Percentiles rank a stretch among this genome's conserved stretches.
phyloP scores from a whole-genome alignment of 2,888 invertebrate species.

The Cephus sareptanus region DNA sequence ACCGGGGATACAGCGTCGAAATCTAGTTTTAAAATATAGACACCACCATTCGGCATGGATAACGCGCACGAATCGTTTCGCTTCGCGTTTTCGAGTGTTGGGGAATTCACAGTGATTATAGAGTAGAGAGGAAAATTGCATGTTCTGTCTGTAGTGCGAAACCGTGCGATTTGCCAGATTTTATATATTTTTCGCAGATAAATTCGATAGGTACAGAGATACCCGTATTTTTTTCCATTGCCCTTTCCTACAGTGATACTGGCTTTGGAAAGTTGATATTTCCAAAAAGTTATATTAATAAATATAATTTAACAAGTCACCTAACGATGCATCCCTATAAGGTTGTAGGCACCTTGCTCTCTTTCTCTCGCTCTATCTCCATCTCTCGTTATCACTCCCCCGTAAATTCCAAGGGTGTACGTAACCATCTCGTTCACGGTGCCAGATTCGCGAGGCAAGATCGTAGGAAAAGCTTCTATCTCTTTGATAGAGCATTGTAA shows the following conservation, averaged over 20 bases:
- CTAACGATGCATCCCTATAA: no score
- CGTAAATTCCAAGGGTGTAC: not conserved
- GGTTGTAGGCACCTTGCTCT: not conserved
- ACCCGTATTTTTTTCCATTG: not conserved
- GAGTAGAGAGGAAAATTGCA: not conserved
- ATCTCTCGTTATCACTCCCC: not conserved
- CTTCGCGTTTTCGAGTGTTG: not conserved
- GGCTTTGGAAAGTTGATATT: not conserved
- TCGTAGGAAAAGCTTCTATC: conserved; percentile 10
- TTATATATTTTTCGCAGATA: not conserved
- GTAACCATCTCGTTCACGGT: not conserved
- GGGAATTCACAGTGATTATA: not conserved
- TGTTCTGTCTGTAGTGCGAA: not conserved
- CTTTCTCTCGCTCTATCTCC: not conserved
- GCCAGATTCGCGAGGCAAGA: not conserved
- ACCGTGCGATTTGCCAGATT: not conserved
- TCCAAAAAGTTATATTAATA: not conserved
- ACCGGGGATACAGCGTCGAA: conserved; percentile 29
- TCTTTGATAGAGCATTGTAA: conserved; percentile 53
- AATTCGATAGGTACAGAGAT: not conserved
- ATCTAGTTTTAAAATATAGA: conserved; percentile 41
- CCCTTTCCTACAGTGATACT: not conserved
- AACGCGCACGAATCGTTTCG: conserved; percentile 19
- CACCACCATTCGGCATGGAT: conserved; percentile 21
- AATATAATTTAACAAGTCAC: not conserved